Evolutionary conservation across 1,140 invertebrate species (phyloP), one percentile per base, ranked within the genome.

Genomic region (Hyposmocoma kahamanoa): DNA sequence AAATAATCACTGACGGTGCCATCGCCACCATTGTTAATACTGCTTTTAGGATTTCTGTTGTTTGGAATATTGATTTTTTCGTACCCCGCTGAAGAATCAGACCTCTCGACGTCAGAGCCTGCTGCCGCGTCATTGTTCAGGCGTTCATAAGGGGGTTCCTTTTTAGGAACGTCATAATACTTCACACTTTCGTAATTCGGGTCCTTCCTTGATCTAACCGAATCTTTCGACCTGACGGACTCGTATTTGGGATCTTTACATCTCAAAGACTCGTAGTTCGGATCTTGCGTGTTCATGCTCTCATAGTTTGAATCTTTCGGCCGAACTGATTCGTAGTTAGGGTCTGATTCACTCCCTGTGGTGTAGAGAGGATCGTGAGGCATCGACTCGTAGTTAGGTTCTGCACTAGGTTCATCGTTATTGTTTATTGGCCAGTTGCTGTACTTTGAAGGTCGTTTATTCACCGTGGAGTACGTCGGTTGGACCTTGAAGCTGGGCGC

Each of bases 381-480:
- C 86, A 94, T 90, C 3, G 91, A 93, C 66, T 93, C 92, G 56
- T 94, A 94, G 86, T 87, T 91, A 53, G 86, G 81, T 59, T 87
- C 86, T 1, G 59, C 21, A 3, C 53, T 59, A 17, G 67, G 55
- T 46, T 81, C 75, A 5, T 86, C 82, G 43, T 87, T 84, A 34
- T 84, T 86, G 34, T 81, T 85, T 0, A 55, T 55, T 21, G 70
- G 63, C 77, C 75, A 84, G 34, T 84, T 71, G 41, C 68, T 69
- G 39, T 81, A 71, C 43, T 86, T 79, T 1, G 60, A 71, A 10
- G 76, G 61, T 44, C 78, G 72, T 60, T 90, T 90, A 48, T 89
- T 88, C 0, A 90, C 85, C 0, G 89, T 85, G 0, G 88, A 89
- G 61, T 90, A 90, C 0, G 84, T 87, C 0, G 84, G 80, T 44